Percentiles rank a stretch among this genome's conserved stretches.
These are phyloP conservation scores for Magallana ariakensis DNA, from an alignment of 1,140 invertebrate species.

Conservation along the genomic window DNA sequence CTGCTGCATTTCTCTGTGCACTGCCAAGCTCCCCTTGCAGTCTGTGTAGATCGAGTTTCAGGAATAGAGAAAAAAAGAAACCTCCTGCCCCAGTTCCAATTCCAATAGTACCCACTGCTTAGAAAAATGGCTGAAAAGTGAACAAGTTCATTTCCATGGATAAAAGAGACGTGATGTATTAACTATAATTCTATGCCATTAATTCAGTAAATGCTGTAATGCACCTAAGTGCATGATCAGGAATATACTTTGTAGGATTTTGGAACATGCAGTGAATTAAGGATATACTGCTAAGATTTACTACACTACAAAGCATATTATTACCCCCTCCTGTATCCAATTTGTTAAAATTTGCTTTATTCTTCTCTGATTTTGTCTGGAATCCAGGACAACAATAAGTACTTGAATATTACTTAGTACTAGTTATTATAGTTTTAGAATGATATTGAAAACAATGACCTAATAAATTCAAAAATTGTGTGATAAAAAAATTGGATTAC, in stretches of 20 bases:
- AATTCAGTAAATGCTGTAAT: neutral
- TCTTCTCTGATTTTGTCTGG: too few species aligned
- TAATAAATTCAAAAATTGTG: too few species aligned
- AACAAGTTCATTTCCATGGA: neutral
- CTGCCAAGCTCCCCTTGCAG: slow-evolving; percentile 4
- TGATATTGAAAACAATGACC: too few species aligned
- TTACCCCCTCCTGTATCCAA: too few species aligned
- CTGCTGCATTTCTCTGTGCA: neutral
- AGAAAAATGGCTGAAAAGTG: neutral
- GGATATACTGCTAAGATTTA: neutral
- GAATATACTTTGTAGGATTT: neutral
- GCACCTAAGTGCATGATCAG: neutral
- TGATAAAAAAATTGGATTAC: too few species aligned
- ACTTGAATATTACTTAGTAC: too few species aligned
- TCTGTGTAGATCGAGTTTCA: neutral
- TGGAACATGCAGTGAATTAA: neutral
- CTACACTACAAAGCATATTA: too few species aligned
- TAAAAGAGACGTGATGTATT: slow-evolving; percentile 1
- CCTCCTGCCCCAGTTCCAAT: neutral
- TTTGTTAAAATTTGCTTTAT: too few species aligned
- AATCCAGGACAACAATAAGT: too few species aligned
- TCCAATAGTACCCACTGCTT: neutral
- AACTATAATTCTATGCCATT: neutral
- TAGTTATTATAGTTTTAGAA: too few species aligned
- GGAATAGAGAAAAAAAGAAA: neutral